Base-by-base conservation (phyloP, 2,888 invertebrate genomes). In the Chloromyia formosa region DNA sequence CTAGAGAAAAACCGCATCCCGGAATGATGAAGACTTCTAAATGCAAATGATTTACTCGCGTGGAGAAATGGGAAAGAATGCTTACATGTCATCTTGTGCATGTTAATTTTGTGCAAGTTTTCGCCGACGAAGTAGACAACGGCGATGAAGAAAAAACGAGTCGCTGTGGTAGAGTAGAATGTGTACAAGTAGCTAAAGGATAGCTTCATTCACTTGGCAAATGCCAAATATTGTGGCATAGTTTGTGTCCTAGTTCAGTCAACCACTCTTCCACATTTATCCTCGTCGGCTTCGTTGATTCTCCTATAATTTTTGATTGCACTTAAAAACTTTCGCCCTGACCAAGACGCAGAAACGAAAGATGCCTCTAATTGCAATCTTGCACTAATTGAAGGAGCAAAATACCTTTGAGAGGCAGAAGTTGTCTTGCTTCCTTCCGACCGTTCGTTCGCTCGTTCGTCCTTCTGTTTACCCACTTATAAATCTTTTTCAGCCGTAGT, bases 351-450 rank as follows among this genome's bases (percentile, higher is more conserved):
- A 42, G 42, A 72, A 58, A 72, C 69, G 20, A 42, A 49, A 18
- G 45, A 60, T 16, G 58, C 61, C 35, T 45, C 60, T 72, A 61
- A 72, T 72, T 72, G 72, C 60, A 60, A 60, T 45, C 72, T 72
- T 61, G 60, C 40, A 58, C 72, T 72, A 72, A 72, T 72, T 72
- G 72, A 45, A 72, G 58, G 22, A 72, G 45, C 40, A n/a, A 60
- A 27, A 60, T 23, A 54, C 54, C 54, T 69, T 14, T 23, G 58
- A 58, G 35, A 35, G n/a, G 20, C 27, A 35, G 27, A 35, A 35
- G 10, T n/a, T n/a, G 12, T 35, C 3, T n/a, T 14, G 14, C 20
- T 49, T 49, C 49, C 49, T 49, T 49, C 16, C 49, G 49, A n/a
- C 49, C 10, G 1, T 22, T 66, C 27, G 27, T 35, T 35, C 27